Conservation (phyloP, 2,797 vertebrate species). For the Cyprinodon diabolis region DNA sequence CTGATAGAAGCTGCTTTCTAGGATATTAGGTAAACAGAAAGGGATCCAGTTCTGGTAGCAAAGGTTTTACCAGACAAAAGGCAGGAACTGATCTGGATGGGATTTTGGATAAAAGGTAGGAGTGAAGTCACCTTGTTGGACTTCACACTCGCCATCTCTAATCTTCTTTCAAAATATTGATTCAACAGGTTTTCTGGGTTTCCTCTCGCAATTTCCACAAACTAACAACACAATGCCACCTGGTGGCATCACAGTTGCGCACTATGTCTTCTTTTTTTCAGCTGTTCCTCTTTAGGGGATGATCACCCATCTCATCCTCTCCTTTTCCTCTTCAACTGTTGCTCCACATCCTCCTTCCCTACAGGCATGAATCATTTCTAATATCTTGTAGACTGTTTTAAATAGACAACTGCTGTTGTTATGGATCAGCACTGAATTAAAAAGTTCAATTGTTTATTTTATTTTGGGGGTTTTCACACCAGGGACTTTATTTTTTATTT, state of each 20-base stretch:
- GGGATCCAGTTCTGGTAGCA: constrained; percentile 43
- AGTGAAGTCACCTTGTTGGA: constrained; percentile 15
- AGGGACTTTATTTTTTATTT: too few species aligned
- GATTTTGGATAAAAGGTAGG: not conserved
- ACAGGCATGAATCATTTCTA: not conserved
- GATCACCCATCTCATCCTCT: not conserved
- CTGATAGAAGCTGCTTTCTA: constrained; percentile 40
- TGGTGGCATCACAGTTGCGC: constrained; percentile 27
- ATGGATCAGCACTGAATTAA: too few species aligned
- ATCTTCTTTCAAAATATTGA: constrained; percentile 8
- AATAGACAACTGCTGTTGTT: too few species aligned
- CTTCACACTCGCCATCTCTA: constrained; percentile 8
- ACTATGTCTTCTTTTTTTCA: not conserved
- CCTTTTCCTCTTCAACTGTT: not conserved
- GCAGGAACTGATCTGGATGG: not conserved
- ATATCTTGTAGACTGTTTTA: not conserved
- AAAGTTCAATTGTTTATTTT: too few species aligned
- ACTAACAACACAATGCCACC: constrained; percentile 30
- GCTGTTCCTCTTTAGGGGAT: not conserved
- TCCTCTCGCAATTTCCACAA: not conserved
- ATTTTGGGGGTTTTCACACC: too few species aligned
- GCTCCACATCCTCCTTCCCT: too few species aligned
- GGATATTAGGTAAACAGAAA: constrained; percentile 44
- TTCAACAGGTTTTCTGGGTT: not conserved
- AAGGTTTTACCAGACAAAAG: not conserved